phyloP scores from a whole-genome alignment of 1,140 invertebrate genomes.

The Sycophila sp. region DNA sequence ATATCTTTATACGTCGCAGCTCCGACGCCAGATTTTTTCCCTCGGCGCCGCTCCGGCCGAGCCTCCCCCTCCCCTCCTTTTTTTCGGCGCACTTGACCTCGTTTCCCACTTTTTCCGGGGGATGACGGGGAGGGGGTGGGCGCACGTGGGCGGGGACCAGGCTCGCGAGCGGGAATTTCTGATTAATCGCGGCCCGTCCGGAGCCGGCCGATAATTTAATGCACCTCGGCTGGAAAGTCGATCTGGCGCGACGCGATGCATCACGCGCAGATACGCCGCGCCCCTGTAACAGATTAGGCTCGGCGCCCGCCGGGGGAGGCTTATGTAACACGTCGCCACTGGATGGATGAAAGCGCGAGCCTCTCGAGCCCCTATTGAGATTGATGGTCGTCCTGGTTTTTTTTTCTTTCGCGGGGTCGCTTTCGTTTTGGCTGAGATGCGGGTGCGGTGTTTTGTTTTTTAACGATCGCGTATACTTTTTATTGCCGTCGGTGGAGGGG shows the following conservation, averaged over 20 bases:
- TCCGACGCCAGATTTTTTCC: neutral
- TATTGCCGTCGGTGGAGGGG: too few species aligned
- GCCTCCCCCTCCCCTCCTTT: too few species aligned
- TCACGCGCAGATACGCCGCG: slow-evolving; percentile 9
- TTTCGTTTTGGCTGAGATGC: too few species aligned
- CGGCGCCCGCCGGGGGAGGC: too few species aligned
- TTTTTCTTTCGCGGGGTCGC: too few species aligned
- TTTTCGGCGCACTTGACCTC: slow-evolving; percentile 21
- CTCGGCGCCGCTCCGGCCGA: neutral
- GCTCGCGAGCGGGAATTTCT: neutral
- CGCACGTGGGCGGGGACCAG: neutral
- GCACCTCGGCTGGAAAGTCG: neutral
- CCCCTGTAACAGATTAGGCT: neutral
- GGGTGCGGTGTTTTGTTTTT: too few species aligned
- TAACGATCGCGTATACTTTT: too few species aligned
- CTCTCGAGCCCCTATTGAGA: too few species aligned
- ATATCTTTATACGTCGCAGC: neutral
- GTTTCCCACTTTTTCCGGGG: neutral
- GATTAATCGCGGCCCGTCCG: neutral
- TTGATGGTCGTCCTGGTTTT: too few species aligned
- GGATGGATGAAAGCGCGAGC: too few species aligned
- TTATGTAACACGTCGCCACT: too few species aligned
- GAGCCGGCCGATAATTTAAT: slow-evolving; percentile 15
- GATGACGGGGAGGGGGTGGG: neutral
- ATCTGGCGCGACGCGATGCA: slow-evolving; percentile 10